Conservation (phyloP, 2,113 vertebrate species). For the Anoplopoma fimbria region DNA sequence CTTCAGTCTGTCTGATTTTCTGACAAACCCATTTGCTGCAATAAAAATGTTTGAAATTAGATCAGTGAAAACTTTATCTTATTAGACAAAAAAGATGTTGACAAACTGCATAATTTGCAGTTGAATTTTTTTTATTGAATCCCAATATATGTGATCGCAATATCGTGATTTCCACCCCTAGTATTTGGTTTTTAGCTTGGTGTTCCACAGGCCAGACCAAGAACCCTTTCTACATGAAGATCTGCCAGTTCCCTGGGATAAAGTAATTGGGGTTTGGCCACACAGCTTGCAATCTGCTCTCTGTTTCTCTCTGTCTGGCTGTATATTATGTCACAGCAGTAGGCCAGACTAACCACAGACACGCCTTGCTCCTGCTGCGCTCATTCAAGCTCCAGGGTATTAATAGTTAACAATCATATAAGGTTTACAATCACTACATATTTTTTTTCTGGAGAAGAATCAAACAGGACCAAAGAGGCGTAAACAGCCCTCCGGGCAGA, state of each 20-base stretch:
- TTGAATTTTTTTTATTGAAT: too few relatives aligned
- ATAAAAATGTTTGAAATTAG: too few relatives aligned
- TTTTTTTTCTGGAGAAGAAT: slow-evolving; percentile 28
- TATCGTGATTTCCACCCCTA: background rate
- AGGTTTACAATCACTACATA: slow-evolving; percentile 28
- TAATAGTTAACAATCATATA: slow-evolving; percentile 59
- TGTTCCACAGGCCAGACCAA: slow-evolving; percentile 8
- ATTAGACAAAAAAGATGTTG: too few relatives aligned
- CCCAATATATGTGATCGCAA: too few relatives aligned
- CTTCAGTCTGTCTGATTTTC: too few relatives aligned
- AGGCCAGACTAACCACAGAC: slow-evolving; percentile 45
- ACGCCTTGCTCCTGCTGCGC: background rate
- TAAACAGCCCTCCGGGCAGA: slow-evolving; percentile 6
- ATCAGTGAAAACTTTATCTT: too few relatives aligned
- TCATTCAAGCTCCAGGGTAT: slow-evolving; percentile 39
- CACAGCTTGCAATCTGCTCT: slow-evolving; percentile 19
- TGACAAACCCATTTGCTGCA: too few relatives aligned
- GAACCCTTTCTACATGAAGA: slow-evolving; percentile 3
- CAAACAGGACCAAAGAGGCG: slow-evolving; percentile 19
- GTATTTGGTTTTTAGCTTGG: slow-evolving; percentile 16
- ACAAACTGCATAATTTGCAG: too few relatives aligned
- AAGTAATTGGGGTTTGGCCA: slow-evolving; percentile 62
- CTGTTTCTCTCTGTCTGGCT: slow-evolving; percentile 42
- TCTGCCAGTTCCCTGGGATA: slow-evolving; percentile 41
- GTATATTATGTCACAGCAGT: slow-evolving; percentile 52